Conservation (phyloP, 2,113 vertebrate species). For the Chaenocephalus aceratus region DNA sequence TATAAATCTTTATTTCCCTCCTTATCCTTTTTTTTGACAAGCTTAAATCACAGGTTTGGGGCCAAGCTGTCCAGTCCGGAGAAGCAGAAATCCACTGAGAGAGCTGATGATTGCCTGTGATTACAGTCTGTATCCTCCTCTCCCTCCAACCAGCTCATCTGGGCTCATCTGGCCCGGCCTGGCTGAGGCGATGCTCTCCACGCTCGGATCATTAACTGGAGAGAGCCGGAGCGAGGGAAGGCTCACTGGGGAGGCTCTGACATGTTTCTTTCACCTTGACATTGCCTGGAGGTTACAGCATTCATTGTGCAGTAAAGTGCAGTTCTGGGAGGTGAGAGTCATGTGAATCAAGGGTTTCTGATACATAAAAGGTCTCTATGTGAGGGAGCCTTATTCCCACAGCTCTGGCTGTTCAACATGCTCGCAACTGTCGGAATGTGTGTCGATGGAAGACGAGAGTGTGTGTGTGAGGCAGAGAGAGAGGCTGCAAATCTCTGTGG, state of each 20-base stretch:
- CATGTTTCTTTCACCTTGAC: slow-evolving; percentile 78
- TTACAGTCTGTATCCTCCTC: slow-evolving; percentile 67
- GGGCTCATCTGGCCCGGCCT: slow-evolving; percentile 69
- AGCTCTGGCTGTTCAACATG: slow-evolving; percentile 14
- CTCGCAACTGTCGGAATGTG: slow-evolving; percentile 53
- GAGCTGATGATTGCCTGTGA: slow-evolving; percentile 80
- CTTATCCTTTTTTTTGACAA: slow-evolving; percentile 8
- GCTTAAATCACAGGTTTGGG: slow-evolving; percentile 66
- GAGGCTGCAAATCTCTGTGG: slow-evolving; percentile 1
- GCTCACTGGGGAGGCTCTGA: slow-evolving; percentile 65
- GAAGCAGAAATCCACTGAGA: slow-evolving; percentile 52
- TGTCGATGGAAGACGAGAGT: slow-evolving; percentile 31
- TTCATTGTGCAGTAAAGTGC: slow-evolving; percentile 58
- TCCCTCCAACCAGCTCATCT: slow-evolving; percentile 56
- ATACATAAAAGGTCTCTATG: slow-evolving; percentile 62
- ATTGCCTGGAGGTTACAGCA: slow-evolving; percentile 73
- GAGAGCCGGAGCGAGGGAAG: slow-evolving; percentile 54
- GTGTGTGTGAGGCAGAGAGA: not conserved
- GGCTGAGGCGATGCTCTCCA: slow-evolving; percentile 56
- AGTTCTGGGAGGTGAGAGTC: slow-evolving; percentile 51
- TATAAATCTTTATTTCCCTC: slow-evolving; percentile 18
- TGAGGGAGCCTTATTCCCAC: slow-evolving; percentile 46
- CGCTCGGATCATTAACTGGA: slow-evolving; percentile 69
- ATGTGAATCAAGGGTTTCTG: slow-evolving; percentile 59
- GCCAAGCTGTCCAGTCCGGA: slow-evolving; percentile 41